phyloP scores from a whole-genome alignment of 2,797 vertebrate genomes.

The Helarctos malayanus region DNA sequence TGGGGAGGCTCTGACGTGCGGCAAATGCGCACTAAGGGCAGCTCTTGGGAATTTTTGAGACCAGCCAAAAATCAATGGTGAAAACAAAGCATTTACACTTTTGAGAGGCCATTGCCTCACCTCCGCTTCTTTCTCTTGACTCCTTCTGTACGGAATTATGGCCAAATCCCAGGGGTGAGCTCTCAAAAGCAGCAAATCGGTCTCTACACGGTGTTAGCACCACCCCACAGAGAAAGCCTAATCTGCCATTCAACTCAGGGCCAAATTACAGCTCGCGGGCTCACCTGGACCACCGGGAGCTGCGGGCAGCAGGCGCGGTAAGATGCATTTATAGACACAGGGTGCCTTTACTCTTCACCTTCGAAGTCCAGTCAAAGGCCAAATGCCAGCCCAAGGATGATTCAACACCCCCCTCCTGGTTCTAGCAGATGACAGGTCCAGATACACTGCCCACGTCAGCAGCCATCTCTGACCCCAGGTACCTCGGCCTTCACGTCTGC shows the following conservation, averaged over 20 bases:
- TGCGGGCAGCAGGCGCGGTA: fast-evolving
- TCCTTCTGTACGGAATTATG: neutral
- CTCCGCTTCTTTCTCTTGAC: neutral
- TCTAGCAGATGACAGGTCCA: neutral
- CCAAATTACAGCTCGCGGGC: neutral
- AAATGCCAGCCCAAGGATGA: neutral
- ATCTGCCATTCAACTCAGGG: neutral
- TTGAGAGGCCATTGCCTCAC: neutral
- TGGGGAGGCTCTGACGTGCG: neutral
- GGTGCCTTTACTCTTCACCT: neutral
- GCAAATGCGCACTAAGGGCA: neutral
- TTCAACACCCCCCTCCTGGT: neutral
- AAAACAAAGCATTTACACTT: slow-evolving; percentile 43
- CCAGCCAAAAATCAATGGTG: neutral
- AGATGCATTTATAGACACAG: neutral
- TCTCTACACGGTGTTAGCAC: neutral
- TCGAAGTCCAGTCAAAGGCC: neutral
- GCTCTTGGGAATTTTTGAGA: neutral
- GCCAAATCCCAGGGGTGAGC: neutral
- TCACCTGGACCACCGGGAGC: neutral
- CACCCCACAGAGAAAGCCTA: neutral
- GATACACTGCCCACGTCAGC: neutral
- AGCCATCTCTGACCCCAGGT: neutral
- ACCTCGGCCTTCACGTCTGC: neutral
- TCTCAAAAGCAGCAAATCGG: slow-evolving; percentile 6